Evolutionary conservation across 2,888 invertebrate genomes (phyloP).

Genomic region (Mechanitis mazaeus): DNA sequence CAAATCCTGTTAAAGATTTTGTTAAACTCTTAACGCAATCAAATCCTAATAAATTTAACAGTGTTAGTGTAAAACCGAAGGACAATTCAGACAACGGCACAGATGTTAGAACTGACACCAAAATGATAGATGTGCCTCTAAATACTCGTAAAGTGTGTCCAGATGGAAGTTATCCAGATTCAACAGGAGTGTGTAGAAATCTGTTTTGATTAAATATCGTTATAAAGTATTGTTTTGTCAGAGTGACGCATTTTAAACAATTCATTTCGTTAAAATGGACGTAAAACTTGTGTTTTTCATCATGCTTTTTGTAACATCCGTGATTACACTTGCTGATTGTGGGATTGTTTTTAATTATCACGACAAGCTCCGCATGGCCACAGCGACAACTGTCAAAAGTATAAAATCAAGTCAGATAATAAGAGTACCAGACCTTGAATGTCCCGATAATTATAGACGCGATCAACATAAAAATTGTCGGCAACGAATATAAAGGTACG

Average conservation of each 20-base stretch:
- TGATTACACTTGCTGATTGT: constrained; percentile 30
- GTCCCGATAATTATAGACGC: constrained; percentile 45
- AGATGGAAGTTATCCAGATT: constrained; percentile 43
- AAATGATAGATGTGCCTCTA: constrained; percentile 59
- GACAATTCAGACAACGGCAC: constrained; percentile 22
- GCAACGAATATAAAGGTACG: constrained; percentile 42
- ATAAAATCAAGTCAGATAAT: constrained; percentile 50
- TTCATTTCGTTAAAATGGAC: constrained; percentile 50
- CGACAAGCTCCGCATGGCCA: constrained; percentile 43
- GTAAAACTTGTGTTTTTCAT: constrained; percentile 44
- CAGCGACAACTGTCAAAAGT: constrained; percentile 31
- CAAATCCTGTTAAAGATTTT: constrained; percentile 59
- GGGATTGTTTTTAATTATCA: constrained; percentile 46
- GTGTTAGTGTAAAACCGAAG: constrained; percentile 11
- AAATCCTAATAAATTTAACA: constrained; percentile 8
- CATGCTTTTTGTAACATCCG: constrained; percentile 36
- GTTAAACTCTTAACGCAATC: constrained; percentile 31
- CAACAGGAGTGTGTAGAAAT: constrained; percentile 55
- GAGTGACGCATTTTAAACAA: constrained; percentile 44
- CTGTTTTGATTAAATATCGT: constrained; percentile 47
- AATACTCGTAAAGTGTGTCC: constrained; percentile 43
- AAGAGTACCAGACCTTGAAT: constrained; percentile 50
- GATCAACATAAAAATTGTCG: constrained; percentile 50
- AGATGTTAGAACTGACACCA: constrained; percentile 22
- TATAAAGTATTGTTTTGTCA: constrained; percentile 25